These are phyloP conservation scores for Drosophila siamana DNA, from an alignment of 2,888 invertebrate genomes.

Conservation along the genomic window DNA sequence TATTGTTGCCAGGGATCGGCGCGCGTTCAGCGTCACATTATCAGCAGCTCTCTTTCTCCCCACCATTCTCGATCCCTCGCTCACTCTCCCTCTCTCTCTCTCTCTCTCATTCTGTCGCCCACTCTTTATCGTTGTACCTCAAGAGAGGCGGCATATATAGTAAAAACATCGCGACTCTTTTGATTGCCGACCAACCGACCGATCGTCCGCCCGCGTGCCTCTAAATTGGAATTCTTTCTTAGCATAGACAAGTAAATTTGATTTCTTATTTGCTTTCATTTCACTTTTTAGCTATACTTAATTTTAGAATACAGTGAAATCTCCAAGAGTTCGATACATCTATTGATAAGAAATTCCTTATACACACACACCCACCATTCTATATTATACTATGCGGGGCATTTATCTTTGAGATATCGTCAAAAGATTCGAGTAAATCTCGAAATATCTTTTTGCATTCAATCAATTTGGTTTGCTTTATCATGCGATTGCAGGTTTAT, in stretches of 20 bases:
- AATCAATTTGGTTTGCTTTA: not conserved
- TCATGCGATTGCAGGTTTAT: not conserved
- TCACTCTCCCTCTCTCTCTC: not conserved
- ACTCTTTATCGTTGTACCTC: conserved; percentile 28
- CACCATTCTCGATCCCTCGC: not conserved
- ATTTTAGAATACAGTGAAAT: conserved; percentile 64
- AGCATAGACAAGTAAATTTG: conserved; percentile 37
- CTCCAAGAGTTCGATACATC: conserved; percentile 25
- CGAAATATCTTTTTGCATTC: not conserved
- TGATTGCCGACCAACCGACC: no score
- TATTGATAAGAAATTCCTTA: conserved; percentile 20
- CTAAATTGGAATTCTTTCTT: conserved; percentile 41
- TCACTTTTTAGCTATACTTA: conserved; percentile 38
- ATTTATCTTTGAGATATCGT: not conserved
- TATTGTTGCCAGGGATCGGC: conserved; percentile 39
- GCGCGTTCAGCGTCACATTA: conserved; percentile 49
- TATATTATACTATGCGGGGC: not conserved
- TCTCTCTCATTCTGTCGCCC: conserved; percentile 1
- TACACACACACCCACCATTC: not conserved
- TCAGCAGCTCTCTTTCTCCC: conserved; percentile 51
- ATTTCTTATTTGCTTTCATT: conserved; percentile 24
- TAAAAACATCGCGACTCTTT: conserved; percentile 20
- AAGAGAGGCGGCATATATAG: not conserved
- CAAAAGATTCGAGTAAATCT: not conserved
- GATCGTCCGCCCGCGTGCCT: no score